Percentiles rank a stretch among this genome's conserved stretches.
Evolutionary conservation across 2,888 invertebrate genomes (phyloP).

Genomic region (Nymphalis polychloros): DNA sequence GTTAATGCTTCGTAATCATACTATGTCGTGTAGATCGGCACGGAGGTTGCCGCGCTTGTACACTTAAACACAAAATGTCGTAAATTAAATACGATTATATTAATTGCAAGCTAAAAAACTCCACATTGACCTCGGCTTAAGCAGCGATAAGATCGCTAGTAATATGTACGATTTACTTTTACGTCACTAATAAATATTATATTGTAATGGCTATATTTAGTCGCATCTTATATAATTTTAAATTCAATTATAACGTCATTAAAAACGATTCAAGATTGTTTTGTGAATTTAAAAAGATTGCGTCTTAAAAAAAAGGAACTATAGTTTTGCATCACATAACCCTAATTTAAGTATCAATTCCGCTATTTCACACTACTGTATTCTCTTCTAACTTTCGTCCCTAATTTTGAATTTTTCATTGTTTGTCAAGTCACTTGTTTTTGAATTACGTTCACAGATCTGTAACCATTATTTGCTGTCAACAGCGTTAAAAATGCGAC

Average conservation of each 20-base stretch:
- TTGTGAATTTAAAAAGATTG: too few species aligned
- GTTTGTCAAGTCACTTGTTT: conserved; percentile 31
- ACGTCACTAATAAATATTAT: conserved; percentile 40
- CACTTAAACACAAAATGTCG: conserved; percentile 46
- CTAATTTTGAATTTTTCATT: conserved; percentile 23
- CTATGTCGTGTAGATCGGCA: conserved; percentile 40
- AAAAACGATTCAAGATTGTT: too few species aligned
- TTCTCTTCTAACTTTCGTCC: not conserved
- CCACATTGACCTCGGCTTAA: conserved; percentile 42
- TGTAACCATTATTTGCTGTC: conserved; percentile 30
- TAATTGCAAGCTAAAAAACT: conserved; percentile 45
- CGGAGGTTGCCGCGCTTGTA: conserved; percentile 40
- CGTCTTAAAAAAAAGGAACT: too few species aligned
- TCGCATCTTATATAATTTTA: not conserved
- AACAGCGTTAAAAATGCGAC: conserved; percentile 32
- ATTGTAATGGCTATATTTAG: not conserved
- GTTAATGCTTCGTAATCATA: conserved; percentile 42
- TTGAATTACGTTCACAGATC: conserved; percentile 26
- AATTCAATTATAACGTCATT: too few species aligned
- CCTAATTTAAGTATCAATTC: not conserved
- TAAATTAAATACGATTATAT: conserved; percentile 49
- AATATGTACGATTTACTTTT: conserved; percentile 46
- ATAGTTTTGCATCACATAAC: too few species aligned
- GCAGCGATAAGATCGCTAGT: conserved; percentile 54
- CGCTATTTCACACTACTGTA: not conserved